Evolutionary conservation across 92 coral and sea anemone species (phyloP).

Genomic region (Pocillopora meandrina): DNA sequence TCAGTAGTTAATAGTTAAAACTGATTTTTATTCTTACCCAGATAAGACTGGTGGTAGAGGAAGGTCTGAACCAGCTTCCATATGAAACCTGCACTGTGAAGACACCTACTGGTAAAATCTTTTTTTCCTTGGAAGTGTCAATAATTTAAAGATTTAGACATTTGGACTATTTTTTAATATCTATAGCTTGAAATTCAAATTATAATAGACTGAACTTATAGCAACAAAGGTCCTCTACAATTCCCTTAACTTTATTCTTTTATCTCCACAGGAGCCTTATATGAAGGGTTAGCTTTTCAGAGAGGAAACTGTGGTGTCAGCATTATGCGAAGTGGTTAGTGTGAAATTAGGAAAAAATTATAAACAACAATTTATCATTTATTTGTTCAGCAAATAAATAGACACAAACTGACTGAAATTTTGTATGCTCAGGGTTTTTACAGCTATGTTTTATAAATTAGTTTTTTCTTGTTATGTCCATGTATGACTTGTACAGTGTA

Average conservation of each 20-base stretch:
- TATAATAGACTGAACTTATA: too few relatives aligned
- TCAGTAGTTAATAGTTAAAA: neutral
- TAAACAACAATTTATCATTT: too few relatives aligned
- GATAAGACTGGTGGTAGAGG: conserved; percentile 97
- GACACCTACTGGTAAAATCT: conserved; percentile 88
- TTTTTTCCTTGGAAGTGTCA: neutral
- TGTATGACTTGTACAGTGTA: too few relatives aligned
- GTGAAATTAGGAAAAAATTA: neutral
- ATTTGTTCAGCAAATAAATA: too few relatives aligned
- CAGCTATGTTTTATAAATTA: too few relatives aligned
- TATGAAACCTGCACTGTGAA: conserved; percentile 76
- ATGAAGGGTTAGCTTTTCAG: conserved; percentile 87
- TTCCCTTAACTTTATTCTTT: neutral
- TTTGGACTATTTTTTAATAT: too few relatives aligned
- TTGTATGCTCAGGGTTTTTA: too few relatives aligned
- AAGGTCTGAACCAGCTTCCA: conserved; percentile 91
- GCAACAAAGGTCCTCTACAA: neutral
- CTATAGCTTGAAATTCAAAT: too few relatives aligned
- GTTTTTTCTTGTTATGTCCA: too few relatives aligned
- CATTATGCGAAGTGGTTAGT: conserved; percentile 98
- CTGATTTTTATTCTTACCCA: conserved; percentile 2
- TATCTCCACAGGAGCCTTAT: conserved; percentile 65
- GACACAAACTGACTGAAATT: too few relatives aligned
- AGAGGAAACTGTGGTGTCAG: conserved; percentile 99
- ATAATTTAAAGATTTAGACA: too few relatives aligned